Base-by-base conservation (phyloP, 2,797 vertebrate genomes). In the Chrosomus eos region DNA sequence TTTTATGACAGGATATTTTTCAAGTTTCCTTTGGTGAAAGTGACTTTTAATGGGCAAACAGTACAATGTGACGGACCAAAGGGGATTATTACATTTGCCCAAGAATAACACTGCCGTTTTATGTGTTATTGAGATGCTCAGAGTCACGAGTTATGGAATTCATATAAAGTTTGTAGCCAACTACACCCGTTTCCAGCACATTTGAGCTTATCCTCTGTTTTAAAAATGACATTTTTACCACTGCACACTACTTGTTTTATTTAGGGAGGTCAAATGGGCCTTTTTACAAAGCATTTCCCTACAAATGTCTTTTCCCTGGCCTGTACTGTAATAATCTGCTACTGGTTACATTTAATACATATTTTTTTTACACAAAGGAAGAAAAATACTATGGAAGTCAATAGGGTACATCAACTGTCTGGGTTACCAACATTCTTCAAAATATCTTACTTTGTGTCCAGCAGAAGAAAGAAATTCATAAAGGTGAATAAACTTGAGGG, bases 1-100 rank as follows among this genome's bases (percentile, higher is more conserved):
- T 83, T 89, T 92, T 81, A 86, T 33, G 23, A 76, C 86, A 86
- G 73, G 70, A 91, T 85, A 82, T 89, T 89, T 76, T 31, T 88
- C 14, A 70, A 83, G 51, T 55, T 87, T 33, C 45, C 53, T n/a
- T 83, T 40, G 28, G 31, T 86, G 33, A 85, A 68, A 88, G 21
- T 64, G 68, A 87, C 45, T 62, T 76, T 66, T 86, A 74, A 45
- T 51, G 76, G 76, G 70, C 73, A 77, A 85, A 38, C 21, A 81
- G 82, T 40, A 72, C 72, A 73, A 76, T 28, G 40, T 1, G 40
- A 67, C 19, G 43, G 48, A 88, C 71, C 84, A 26, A 70, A 73
- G 62, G 66, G 43, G 18, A 76, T 82, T 83, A 73, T 90, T 85
- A 86, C 13, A 58, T 38, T 80, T 87, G 73, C 60, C 64, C 3